phyloP scores from a whole-genome alignment of 2,113 vertebrate genomes.

The Hepsetus odoe region DNA sequence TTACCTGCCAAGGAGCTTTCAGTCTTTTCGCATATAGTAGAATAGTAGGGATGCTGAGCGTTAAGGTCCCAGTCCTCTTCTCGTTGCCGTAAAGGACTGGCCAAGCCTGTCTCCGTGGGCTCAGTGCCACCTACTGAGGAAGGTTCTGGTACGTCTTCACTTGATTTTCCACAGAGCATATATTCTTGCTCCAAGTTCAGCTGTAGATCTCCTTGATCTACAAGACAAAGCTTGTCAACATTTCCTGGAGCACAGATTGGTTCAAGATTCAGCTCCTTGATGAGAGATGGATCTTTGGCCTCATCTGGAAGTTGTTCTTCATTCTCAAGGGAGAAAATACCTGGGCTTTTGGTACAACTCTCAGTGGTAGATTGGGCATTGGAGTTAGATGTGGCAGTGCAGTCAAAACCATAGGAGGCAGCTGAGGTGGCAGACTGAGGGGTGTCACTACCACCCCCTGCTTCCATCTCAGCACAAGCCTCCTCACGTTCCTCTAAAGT shows the following conservation, averaged over 20 bases:
- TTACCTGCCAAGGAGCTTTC: constrained; percentile 81
- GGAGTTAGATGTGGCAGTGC: constrained; percentile 69
- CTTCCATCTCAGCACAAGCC: constrained; percentile 18
- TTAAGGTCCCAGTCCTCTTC: constrained; percentile 60
- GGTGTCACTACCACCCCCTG: constrained; percentile 62
- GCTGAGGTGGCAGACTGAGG: constrained; percentile 73
- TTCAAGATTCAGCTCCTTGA: constrained; percentile 54
- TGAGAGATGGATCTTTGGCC: constrained; percentile 62
- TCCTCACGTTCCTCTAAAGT: constrained; percentile 67
- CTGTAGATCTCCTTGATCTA: constrained; percentile 12
- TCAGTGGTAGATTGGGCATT: constrained; percentile 75
- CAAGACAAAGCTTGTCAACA: constrained; percentile 1
- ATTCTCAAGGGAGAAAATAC: constrained; percentile 78
- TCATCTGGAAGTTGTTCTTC: constrained; percentile 71
- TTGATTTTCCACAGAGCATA: constrained; percentile 64
- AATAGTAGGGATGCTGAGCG: constrained; percentile 69
- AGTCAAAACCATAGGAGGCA: constrained; percentile 75
- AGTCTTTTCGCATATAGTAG: constrained; percentile 75
- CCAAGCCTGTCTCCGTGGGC: constrained; percentile 22
- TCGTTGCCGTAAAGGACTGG: constrained; percentile 44
- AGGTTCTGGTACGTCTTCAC: constrained; percentile 35
- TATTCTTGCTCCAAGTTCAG: constrained; percentile 63
- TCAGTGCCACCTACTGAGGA: constrained; percentile 27
- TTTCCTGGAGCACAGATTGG: constrained; percentile 8
- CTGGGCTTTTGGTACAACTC: constrained; percentile 77